Evolutionary conservation across 2,888 invertebrate species (phyloP), one percentile per base, ranked within the genome.

Genomic region (Heterodera filipjevi): DNA sequence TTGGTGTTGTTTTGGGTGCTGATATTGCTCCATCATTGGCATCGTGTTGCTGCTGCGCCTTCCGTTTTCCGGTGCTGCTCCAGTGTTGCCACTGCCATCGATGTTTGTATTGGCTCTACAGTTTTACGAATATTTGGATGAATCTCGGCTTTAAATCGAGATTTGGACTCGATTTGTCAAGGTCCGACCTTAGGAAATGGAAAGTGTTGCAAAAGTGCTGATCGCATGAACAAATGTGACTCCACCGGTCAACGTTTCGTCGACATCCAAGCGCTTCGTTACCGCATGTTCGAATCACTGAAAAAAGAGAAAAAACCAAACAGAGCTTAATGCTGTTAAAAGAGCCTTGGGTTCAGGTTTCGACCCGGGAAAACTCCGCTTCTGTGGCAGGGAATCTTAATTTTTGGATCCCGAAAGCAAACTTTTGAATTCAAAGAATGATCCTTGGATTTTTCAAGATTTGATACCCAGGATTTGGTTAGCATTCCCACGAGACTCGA

Each of bases 161-260:
- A n/a, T n/a, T n/a, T n/a, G n/a, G n/a, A n/a, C n/a, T n/a, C n/a
- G n/a, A n/a, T n/a, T n/a, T n/a, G n/a, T n/a, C n/a, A 30, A 10
- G 6, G 39, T 39, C 53, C n/a, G 79, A 82, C 66, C 86, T 80
- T 27, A 88, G 84, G 73, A 84, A 89, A 39, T 85, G 82, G 77
- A 88, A 88, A 2, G 88, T 87, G 77, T 88, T 88, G 81, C 88
- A 88, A 80, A 87, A 87, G 3, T 84, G 85, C 66, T 86, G 82
- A 72, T 86, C 86, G 77, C 88, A 88, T n/a, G 85, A 87, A 80
- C 88, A 88, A 46, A 88, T 77, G 81, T 88, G 88, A 49, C 85
- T 81, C 88, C 88, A 88, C 71, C 85, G 85, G 68, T 85, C 88
- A 73, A 81, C 71, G 71, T 81, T 77, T 19, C 77, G 75, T 35